These are phyloP conservation scores for Salvelinus alpinus DNA, from an alignment of 2,113 vertebrate genomes.

Conservation along the genomic window DNA sequence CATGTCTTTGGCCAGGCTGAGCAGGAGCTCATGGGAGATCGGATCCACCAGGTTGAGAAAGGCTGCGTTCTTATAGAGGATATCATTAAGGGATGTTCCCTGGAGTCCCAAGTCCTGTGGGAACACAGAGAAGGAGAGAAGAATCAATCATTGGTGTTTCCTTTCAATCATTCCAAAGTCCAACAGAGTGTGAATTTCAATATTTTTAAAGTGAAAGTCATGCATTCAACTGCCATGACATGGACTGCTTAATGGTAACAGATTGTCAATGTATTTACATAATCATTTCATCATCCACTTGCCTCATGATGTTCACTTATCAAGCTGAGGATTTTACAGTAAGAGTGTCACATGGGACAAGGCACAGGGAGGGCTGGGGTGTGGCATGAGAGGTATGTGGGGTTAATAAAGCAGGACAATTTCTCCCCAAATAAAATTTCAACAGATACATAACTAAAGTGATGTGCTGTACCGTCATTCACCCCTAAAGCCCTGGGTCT, in stretches of 20 bases:
- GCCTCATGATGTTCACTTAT: constrained; percentile 33
- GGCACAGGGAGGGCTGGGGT: neutral
- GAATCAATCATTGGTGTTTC: neutral
- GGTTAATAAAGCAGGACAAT: neutral
- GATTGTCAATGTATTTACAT: constrained; percentile 27
- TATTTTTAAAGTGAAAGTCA: neutral
- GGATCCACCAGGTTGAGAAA: constrained; percentile 92
- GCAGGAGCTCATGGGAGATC: constrained; percentile 87
- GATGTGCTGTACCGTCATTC: neutral
- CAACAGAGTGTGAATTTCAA: neutral
- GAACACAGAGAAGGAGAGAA: neutral
- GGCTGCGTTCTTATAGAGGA: constrained; percentile 86
- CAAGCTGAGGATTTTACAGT: constrained; percentile 18
- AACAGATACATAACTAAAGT: neutral
- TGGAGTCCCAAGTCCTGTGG: constrained; percentile 85
- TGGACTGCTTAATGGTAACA: constrained; percentile 34
- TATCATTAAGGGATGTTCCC: constrained; percentile 84
- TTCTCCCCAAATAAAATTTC: neutral
- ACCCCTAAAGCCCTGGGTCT: neutral
- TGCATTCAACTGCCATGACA: constrained; percentile 31
- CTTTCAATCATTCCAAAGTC: neutral
- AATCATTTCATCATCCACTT: constrained; percentile 26
- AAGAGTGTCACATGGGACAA: neutral
- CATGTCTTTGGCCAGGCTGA: constrained; percentile 83
- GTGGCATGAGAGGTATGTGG: neutral